phyloP scores from a whole-genome alignment of 1,140 invertebrate species.

The Agrypnia vestita region DNA sequence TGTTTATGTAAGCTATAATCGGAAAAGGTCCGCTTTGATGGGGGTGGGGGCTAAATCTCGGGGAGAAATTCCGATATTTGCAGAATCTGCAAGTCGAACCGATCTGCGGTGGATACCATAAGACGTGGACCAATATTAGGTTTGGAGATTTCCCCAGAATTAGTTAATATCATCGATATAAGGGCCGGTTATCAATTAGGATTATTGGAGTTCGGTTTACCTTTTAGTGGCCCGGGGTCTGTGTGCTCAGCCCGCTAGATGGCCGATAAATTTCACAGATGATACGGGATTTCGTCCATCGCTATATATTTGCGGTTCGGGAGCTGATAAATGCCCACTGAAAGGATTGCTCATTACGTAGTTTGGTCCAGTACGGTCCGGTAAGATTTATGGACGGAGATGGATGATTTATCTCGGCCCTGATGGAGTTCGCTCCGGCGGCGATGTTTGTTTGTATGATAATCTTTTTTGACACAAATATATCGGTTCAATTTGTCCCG shows the following conservation, averaged over 20 bases:
- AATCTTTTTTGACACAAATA: conserved; percentile 50
- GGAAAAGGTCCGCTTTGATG: conserved; percentile 61
- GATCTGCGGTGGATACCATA: conserved; percentile 58
- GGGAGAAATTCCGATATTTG: conserved; percentile 53
- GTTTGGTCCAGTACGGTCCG: conserved; percentile 29
- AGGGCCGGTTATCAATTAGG: conserved; percentile 61
- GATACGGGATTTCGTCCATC: conserved; percentile 50
- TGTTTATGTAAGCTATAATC: conserved; percentile 62
- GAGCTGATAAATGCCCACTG: conserved; percentile 55
- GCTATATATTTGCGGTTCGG: conserved; percentile 43
- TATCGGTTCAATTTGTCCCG: conserved; percentile 38
- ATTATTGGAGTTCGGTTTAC: conserved; percentile 61
- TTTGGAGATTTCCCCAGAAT: conserved; percentile 59
- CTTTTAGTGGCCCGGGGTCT: conserved; percentile 55
- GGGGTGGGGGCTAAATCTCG: conserved; percentile 41
- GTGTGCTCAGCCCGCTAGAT: conserved; percentile 48
- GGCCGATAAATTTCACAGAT: conserved; percentile 58
- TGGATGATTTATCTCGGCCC: conserved; percentile 48
- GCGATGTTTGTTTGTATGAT: conserved; percentile 44
- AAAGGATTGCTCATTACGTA: conserved; percentile 60
- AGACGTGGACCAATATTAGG: conserved; percentile 61
- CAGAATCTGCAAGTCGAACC: conserved; percentile 60
- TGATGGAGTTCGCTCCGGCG: conserved; percentile 36
- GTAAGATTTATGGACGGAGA: conserved; percentile 50
- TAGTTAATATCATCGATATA: conserved; percentile 59